Evolutionary conservation across 2,888 invertebrate species (phyloP).

Genomic region (Agrilus biguttatus): DNA sequence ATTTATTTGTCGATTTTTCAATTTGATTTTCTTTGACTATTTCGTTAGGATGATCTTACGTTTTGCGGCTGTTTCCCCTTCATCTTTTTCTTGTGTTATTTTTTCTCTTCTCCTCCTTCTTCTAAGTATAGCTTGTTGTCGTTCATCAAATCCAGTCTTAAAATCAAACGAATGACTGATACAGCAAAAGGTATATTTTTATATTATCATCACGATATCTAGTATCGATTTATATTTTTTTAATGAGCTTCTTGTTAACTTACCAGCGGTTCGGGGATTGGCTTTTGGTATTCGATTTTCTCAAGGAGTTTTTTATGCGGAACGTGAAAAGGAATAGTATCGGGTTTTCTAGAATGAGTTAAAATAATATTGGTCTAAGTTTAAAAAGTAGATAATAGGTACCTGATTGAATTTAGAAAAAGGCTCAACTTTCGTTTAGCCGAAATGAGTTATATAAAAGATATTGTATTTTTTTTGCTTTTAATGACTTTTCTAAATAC

Average conservation of each 20-base stretch:
- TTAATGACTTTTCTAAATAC: too few species aligned
- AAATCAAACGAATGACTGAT: constrained; percentile 13
- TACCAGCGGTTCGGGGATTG: constrained; percentile 46
- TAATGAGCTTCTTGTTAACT: constrained; percentile 6
- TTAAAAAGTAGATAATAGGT: too few species aligned
- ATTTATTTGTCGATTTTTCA: too few species aligned
- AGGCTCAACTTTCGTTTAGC: too few species aligned
- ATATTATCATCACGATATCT: not conserved
- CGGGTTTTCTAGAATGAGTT: constrained; percentile 3
- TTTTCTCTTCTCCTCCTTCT: constrained; percentile 22
- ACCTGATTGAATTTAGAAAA: too few species aligned
- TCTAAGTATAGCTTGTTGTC: constrained; percentile 33
- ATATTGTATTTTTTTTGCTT: too few species aligned
- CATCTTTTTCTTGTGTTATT: constrained; percentile 17
- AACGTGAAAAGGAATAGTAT: constrained; percentile 16
- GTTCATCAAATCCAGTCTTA: constrained; percentile 38
- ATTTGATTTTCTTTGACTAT: too few species aligned
- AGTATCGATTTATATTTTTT: too few species aligned
- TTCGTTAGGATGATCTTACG: too few species aligned
- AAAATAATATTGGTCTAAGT: too few species aligned
- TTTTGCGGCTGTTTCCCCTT: constrained; percentile 12
- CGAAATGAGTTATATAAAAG: too few species aligned
- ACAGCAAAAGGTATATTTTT: constrained; percentile 1
- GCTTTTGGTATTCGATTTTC: constrained; percentile 42
- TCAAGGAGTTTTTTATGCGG: constrained; percentile 43